Evolutionary conservation across 37 sponge, comb jelly and placozoan genomes (phyloP).

Genomic region (Agelas oroides): DNA sequence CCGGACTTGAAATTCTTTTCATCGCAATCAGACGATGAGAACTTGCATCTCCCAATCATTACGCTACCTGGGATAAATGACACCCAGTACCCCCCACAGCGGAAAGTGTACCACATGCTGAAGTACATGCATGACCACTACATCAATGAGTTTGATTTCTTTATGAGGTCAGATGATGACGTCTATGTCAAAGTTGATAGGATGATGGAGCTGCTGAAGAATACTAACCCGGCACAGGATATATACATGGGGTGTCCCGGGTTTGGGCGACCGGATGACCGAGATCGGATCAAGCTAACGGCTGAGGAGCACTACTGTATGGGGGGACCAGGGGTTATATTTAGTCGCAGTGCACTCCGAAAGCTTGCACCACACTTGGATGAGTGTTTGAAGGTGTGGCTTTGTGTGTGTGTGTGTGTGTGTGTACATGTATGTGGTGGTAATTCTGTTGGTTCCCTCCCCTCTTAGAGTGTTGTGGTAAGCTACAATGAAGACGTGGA

Average conservation of each 20-base stretch:
- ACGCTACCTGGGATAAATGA: conserved; percentile 72
- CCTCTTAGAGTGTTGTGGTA: conserved; percentile 37
- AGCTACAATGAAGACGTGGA: conserved; percentile 76
- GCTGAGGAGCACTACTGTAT: conserved; percentile 81
- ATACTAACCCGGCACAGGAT: conserved; percentile 66
- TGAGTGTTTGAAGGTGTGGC: conserved; percentile 48
- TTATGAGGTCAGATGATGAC: conserved; percentile 86
- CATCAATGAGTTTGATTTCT: conserved; percentile 82
- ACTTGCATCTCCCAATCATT: conserved; percentile 52
- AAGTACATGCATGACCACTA: conserved; percentile 81
- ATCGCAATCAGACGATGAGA: conserved; percentile 23
- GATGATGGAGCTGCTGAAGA: conserved; percentile 37
- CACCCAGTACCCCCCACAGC: conserved; percentile 69
- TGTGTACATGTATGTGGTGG: too few species aligned
- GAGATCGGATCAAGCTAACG: conserved; percentile 50
- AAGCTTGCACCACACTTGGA: conserved; percentile 61
- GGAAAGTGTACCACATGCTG: conserved; percentile 77
- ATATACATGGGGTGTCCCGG: conserved; percentile 86
- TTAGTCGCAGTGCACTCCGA: conserved; percentile 68
- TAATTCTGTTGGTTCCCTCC: background rate
- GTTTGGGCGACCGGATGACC: conserved; percentile 56
- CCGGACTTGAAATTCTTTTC: conserved; percentile 42
- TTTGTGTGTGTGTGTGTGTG: too few species aligned
- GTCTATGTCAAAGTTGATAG: conserved; percentile 54
- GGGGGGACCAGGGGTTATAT: conserved; percentile 85